Conservation (phyloP, 2,797 vertebrate genomes). For the Notolepis coatsorum region DNA sequence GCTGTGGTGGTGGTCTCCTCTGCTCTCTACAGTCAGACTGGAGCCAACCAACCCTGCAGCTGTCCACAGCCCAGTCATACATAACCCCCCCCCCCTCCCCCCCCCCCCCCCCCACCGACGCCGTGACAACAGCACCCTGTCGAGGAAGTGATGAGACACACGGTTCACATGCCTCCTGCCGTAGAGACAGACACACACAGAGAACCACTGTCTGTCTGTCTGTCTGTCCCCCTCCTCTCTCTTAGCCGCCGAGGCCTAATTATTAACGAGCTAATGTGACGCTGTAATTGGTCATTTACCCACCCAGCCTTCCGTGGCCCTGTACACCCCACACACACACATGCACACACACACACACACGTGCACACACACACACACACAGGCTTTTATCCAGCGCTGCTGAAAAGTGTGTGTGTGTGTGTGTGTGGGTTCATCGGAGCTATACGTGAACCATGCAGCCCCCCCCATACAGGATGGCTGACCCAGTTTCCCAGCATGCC, state of each 20-base stretch:
- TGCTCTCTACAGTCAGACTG: constrained; percentile 54
- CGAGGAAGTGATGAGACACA: constrained; percentile 52
- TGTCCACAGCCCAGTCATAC: constrained; percentile 67
- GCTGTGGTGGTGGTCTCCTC: neutral
- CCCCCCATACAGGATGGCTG: constrained; percentile 34
- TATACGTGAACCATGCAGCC: constrained; percentile 26
- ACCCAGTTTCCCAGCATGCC: constrained; percentile 57
- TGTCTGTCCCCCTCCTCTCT: no score
- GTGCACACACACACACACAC: constrained; percentile 2
- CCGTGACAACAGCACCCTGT: constrained; percentile 47
- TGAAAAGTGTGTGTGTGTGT: constrained; percentile 23
- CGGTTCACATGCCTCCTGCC: constrained; percentile 30
- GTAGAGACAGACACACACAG: constrained; percentile 20
- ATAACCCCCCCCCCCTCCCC: constrained; percentile 58
- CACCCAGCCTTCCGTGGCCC: constrained; percentile 35
- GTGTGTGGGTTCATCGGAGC: constrained; percentile 6
- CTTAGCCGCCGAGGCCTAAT: constrained; percentile 22
- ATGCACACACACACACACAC: neutral
- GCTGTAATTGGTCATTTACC: constrained; percentile 52
- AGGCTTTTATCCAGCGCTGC: constrained; percentile 6
- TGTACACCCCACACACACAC: constrained; percentile 32
- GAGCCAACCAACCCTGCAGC: constrained; percentile 56
- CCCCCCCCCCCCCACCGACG: constrained; percentile 39
- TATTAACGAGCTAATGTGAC: constrained; percentile 50
- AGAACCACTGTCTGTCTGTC: neutral